Percentiles rank a stretch among this genome's conserved stretches.
Conservation (phyloP, 2,888 invertebrate genomes). For the Pandemis cinnamomeana region DNA sequence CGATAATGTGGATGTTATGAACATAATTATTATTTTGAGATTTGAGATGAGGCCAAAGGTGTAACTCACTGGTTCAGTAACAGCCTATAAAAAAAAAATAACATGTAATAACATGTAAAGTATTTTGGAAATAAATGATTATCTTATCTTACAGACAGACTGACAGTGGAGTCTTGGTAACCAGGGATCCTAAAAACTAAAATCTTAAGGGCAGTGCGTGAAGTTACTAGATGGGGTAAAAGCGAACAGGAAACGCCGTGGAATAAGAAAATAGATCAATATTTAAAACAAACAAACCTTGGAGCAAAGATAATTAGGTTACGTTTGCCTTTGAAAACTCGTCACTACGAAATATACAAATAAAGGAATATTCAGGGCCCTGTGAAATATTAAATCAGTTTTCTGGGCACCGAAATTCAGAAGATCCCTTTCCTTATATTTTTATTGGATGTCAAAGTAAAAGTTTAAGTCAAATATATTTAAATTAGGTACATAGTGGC, state of each 20-base stretch:
- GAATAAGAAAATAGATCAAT: slow-evolving; percentile 1
- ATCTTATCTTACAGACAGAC: no score
- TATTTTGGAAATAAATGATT: no score
- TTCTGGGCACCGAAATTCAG: not conserved
- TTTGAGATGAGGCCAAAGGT: no score
- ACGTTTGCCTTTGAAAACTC: slow-evolving; percentile 7
- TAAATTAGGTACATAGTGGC: not conserved
- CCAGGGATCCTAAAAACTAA: no score
- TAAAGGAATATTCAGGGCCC: slow-evolving; percentile 2
- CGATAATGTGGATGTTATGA: no score
- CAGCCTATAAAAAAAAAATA: no score
- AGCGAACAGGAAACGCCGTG: not conserved
- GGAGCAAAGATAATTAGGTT: slow-evolving; percentile 7
- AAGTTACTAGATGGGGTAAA: not conserved
- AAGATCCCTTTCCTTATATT: not conserved
- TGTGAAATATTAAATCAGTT: slow-evolving; percentile 11
- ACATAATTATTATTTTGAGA: no score
- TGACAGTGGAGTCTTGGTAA: no score
- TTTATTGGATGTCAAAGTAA: not conserved
- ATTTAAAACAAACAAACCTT: not conserved
- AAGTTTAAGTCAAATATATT: not conserved
- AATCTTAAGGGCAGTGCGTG: no score
- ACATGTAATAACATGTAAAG: no score
- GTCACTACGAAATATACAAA: slow-evolving; percentile 7
- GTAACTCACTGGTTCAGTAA: no score